Evolutionary conservation across 2,113 vertebrate species (phyloP).

Genomic region (Pomatorhinus ruficollis): DNA sequence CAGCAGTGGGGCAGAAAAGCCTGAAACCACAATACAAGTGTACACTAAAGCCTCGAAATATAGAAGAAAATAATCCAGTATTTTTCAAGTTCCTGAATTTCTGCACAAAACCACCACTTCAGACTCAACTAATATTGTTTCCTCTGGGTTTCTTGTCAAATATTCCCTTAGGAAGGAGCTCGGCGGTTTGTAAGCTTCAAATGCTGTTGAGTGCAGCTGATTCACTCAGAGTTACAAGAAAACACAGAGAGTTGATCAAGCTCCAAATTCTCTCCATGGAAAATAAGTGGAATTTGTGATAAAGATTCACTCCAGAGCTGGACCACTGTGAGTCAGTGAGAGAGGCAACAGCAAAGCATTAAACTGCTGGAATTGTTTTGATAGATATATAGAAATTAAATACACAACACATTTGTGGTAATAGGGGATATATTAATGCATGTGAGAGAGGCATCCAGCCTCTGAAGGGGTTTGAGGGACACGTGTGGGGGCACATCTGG

Average conservation of each 20-base stretch:
- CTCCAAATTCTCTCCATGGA: neutral
- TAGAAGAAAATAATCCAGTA: neutral
- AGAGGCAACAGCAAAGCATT: neutral
- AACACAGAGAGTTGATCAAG: neutral
- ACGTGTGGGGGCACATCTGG: rapidly evolving
- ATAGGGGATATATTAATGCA: neutral
- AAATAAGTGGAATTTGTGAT: neutral
- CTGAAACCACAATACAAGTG: neutral
- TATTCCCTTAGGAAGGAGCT: neutral
- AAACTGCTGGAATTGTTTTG: neutral
- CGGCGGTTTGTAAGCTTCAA: neutral
- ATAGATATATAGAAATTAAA: neutral
- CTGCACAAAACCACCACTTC: neutral
- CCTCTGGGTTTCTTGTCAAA: neutral
- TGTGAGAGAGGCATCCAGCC: neutral
- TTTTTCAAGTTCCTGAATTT: neutral
- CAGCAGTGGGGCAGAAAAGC: neutral
- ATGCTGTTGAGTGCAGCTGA: neutral
- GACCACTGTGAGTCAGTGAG: neutral
- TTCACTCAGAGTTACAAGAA: neutral
- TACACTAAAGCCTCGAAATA: neutral
- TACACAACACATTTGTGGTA: neutral
- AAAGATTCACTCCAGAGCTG: neutral
- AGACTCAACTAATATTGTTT: neutral
- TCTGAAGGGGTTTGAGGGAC: neutral